Evolutionary conservation across 1,140 invertebrate genomes (phyloP).

Genomic region (Hyles euphorbiae): DNA sequence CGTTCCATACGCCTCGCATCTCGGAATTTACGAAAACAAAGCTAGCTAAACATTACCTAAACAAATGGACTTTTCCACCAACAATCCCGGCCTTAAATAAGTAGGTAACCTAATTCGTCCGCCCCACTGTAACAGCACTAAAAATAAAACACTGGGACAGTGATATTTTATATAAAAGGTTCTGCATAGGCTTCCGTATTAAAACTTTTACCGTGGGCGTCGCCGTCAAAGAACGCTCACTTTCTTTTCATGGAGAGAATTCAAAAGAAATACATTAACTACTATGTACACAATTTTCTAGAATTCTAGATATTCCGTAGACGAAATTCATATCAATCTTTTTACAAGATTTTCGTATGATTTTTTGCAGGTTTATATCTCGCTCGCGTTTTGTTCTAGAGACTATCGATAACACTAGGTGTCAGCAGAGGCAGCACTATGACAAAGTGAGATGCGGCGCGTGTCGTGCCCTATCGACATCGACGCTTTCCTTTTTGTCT

Average conservation of each 20-base stretch:
- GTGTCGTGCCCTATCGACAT: slow-evolving; percentile 38
- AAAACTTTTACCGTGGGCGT: slow-evolving; percentile 4
- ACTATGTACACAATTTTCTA: background rate
- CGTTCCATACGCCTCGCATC: background rate
- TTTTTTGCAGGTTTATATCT: background rate
- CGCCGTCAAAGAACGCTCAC: slow-evolving; percentile 1
- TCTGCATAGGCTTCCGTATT: slow-evolving; percentile 10
- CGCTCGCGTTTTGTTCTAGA: background rate
- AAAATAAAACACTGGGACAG: slow-evolving; percentile 7
- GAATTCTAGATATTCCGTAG: background rate
- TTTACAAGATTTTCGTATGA: background rate
- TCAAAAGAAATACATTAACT: slow-evolving; percentile 12
- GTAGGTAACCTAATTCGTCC: slow-evolving; percentile 10
- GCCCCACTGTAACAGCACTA: slow-evolving; percentile 4
- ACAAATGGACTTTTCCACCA: slow-evolving; percentile 7
- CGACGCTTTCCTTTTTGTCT: slow-evolving; percentile 34
- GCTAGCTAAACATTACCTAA: slow-evolving; percentile 8
- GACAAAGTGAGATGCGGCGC: slow-evolving; percentile 27
- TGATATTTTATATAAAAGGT: slow-evolving; percentile 6
- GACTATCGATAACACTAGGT: slow-evolving; percentile 6
- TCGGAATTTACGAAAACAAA: background rate
- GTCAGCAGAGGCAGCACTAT: slow-evolving; percentile 11
- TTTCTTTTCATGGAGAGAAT: slow-evolving; percentile 7
- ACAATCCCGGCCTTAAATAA: slow-evolving; percentile 4
- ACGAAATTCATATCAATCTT: background rate